Percentiles rank a stretch among this genome's conserved stretches.
Evolutionary conservation across 2,113 vertebrate genomes (phyloP).

Genomic region (Eclectus roratus): DNA sequence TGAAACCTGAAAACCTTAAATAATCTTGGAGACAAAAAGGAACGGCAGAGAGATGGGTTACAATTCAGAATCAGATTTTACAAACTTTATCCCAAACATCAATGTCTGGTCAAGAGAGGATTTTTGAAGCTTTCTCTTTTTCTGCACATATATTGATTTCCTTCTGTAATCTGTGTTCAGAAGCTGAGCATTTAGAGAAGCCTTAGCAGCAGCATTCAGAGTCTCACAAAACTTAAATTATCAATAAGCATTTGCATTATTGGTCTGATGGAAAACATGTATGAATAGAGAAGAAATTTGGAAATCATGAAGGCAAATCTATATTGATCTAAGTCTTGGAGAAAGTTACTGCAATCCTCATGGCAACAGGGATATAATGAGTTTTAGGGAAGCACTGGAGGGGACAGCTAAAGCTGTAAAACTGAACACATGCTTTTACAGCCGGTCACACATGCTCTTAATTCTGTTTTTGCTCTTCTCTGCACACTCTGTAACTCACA

Average conservation of each 20-base stretch:
- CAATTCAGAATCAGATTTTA: not conserved
- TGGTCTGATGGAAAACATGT: not conserved
- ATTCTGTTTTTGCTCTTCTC: not conserved
- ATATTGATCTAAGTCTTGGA: not conserved
- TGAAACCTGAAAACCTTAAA: not conserved
- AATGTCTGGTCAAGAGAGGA: not conserved
- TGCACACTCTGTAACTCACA: not conserved
- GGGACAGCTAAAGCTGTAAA: conserved; percentile 17
- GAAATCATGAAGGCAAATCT: not conserved
- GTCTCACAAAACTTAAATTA: not conserved
- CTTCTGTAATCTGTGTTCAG: not conserved
- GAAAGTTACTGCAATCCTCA: not conserved
- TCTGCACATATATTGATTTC: not conserved
- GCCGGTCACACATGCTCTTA: not conserved
- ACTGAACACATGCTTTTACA: not conserved
- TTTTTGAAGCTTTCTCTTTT: not conserved
- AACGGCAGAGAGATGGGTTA: not conserved
- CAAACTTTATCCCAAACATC: not conserved
- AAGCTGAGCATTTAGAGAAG: not conserved
- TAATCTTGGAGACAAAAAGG: not conserved
- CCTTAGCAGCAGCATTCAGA: not conserved
- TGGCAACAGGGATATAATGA: not conserved
- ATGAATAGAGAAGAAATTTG: not conserved
- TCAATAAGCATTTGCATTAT: not conserved
- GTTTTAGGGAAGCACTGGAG: not conserved